Evolutionary conservation across 2,797 vertebrate species (phyloP), one percentile per base, ranked within the genome.

Genomic region (Scarus forsteni): DNA sequence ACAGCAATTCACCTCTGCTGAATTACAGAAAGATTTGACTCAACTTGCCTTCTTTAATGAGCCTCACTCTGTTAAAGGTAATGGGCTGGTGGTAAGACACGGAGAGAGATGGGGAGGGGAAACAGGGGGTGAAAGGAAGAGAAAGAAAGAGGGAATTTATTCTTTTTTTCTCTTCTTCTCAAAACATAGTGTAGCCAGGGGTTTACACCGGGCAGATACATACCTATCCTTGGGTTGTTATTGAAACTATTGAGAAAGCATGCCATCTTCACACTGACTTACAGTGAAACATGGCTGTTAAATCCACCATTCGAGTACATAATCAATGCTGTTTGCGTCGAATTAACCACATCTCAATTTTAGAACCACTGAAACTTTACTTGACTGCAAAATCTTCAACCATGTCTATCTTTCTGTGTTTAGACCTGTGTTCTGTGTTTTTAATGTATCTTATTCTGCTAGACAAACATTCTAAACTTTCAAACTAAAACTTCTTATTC

Each of bases 41-140:
- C 89, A 93, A 94, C 94, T 94, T 95, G 94, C 94, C 92, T 92
- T 91, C 88, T 94, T 91, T 95, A 95, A 95, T 95, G 93, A 95
- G 93, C 88, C 90, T 92, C 93, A 90, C 91, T 94, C 92, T 90
- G 92, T 87, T 39, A 92, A 94, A 95, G 89, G 93, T 94, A 94
- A 95, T 95, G 92, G 92, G 93, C 93, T 92, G 92, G 87, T 64
- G 81, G 89, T 84, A 73, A 90, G 83, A 87, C 71, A 74, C 50
- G 56, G 74, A 81, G 76, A 73, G 81, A 73, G 76, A 81, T 35
- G 36, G 67, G 65, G 76, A 69, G 56, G 77, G 62, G 73, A 60
- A 57, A 69, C n/a, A 3, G 19, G 69, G 57, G 48, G 67, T 46
- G 63, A 53, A 67, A 76, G 75, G 46, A 52, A 75, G 69, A 73